These are phyloP conservation scores for Drosophila conformis DNA, from an alignment of 2,888 invertebrate genomes.

Conservation along the genomic window DNA sequence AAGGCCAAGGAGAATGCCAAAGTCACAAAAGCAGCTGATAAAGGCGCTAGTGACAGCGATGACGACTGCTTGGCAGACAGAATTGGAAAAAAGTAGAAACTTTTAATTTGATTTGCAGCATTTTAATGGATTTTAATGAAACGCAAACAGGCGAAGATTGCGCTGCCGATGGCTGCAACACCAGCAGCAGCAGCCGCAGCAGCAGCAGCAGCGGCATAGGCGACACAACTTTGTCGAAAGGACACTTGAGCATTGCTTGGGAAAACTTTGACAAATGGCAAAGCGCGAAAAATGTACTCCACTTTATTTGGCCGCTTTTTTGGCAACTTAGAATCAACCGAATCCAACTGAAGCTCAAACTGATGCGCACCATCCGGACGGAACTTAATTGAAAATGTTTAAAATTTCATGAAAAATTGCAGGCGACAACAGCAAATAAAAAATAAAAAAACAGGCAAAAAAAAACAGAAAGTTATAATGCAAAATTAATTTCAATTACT, in stretches of 20 bases:
- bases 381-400: constrained; percentile 78
- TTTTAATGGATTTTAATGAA: constrained; percentile 82
- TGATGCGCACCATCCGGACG: constrained; percentile 57
- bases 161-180: constrained; percentile 27
- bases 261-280: constrained; percentile 80
- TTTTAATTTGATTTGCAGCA: constrained; percentile 83
- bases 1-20: constrained; percentile 15
- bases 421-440: constrained; percentile 13
- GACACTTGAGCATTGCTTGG: constrained; percentile 64
- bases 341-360: constrained; percentile 37
- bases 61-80: constrained; percentile 47
- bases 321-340: constrained; percentile 70
- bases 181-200: constrained; percentile 12
- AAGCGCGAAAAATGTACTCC: constrained; percentile 77
- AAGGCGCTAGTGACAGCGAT: constrained; percentile 57
- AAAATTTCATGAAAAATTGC: constrained; percentile 75
- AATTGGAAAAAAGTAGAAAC: constrained; percentile 67
- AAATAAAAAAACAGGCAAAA: constrained; percentile 1
- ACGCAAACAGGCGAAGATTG: constrained; percentile 75
- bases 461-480: constrained; percentile 48
- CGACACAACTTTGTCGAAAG: constrained; percentile 59
- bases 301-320: constrained; percentile 64
- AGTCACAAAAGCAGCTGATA: constrained; percentile 55
- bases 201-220: constrained; percentile 13
- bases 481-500: constrained; percentile 81